Evolutionary conservation across 1,140 invertebrate genomes (phyloP).

Genomic region (Cydia strobilella): DNA sequence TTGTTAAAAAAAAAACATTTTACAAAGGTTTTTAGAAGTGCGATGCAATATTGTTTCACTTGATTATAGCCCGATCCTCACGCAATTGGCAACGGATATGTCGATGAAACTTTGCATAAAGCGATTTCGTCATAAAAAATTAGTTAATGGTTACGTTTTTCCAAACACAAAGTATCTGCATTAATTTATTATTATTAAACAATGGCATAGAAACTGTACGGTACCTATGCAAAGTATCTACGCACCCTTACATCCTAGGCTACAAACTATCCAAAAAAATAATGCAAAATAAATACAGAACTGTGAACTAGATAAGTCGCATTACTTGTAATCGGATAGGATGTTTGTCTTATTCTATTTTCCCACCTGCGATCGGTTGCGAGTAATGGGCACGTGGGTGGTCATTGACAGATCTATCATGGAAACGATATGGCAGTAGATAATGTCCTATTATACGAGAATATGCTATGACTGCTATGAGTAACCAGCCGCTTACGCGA

Average conservation of each 20-base stretch:
- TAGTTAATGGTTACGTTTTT: not conserved
- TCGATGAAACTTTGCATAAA: not conserved
- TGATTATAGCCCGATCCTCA: not conserved
- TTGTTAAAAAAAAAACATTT: too few species aligned
- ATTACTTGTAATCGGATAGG: too few species aligned
- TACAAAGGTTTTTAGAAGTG: not conserved
- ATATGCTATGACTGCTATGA: constrained; percentile 11
- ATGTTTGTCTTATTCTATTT: constrained; percentile 6
- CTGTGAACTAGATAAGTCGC: too few species aligned
- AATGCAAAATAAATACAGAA: too few species aligned
- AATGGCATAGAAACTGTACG: not conserved
- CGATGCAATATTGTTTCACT: not conserved
- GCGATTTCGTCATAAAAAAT: not conserved
- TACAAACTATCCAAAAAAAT: too few species aligned
- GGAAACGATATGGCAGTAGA: constrained; percentile 14
- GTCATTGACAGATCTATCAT: constrained; percentile 28
- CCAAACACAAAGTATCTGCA: not conserved
- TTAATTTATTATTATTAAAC: not conserved
- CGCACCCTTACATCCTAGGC: too few species aligned
- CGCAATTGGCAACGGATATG: constrained; percentile 5
- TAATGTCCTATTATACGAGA: not conserved
- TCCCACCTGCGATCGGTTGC: not conserved
- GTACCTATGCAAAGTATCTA: too few species aligned
- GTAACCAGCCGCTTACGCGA: not conserved
- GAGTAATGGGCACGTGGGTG: constrained; percentile 14